Conservation (phyloP, 2,113 vertebrate species). For the Cyphomyrus discorhynchus region DNA sequence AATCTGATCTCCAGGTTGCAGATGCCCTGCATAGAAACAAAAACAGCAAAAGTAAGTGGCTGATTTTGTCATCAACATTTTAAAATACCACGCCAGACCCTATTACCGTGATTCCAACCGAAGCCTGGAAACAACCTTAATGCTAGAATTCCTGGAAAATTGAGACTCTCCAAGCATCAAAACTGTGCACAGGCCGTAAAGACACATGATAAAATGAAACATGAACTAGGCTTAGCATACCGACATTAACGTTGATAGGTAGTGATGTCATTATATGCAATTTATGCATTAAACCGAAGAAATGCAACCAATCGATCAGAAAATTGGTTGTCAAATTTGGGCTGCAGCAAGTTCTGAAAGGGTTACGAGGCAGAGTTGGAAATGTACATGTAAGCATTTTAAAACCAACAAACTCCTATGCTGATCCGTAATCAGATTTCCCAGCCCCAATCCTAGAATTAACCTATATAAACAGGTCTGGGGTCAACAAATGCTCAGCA, state of each 20-base stretch:
- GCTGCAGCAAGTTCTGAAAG: no score
- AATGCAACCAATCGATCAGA: not conserved
- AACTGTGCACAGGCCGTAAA: not conserved
- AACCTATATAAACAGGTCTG: no score
- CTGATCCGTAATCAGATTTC: no score
- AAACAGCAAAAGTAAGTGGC: not conserved
- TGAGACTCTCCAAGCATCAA: not conserved
- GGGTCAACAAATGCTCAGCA: no score
- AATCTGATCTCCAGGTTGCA: slow-evolving; percentile 84
- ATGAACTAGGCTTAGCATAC: not conserved
- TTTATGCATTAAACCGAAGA: not conserved
- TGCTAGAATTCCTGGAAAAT: not conserved
- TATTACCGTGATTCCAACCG: not conserved
- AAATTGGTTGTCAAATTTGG: not conserved
- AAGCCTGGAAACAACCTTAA: not conserved
- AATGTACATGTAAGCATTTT: not conserved
- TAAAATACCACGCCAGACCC: not conserved
- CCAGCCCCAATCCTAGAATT: no score
- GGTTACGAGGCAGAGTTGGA: no score
- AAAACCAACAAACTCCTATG: not conserved
- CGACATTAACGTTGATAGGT: not conserved
- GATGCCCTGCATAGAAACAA: slow-evolving; percentile 59
- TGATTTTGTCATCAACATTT: not conserved
- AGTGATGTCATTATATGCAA: not conserved
- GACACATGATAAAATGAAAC: not conserved